These are phyloP conservation scores for Caenorhabditis virilis DNA, from an alignment of 2,888 invertebrate genomes.

Conservation along the genomic window DNA sequence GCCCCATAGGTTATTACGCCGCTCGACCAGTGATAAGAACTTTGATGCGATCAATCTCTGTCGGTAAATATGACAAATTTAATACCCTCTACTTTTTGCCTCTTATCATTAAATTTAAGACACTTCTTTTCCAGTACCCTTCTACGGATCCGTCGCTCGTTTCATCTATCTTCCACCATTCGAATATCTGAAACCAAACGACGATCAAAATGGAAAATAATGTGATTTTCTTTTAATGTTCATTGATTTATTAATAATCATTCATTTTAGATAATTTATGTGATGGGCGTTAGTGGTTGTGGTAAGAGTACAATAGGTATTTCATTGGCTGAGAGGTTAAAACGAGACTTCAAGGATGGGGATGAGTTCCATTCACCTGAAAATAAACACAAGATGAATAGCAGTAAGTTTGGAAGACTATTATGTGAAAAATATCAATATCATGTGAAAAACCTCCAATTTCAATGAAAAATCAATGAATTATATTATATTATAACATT, in stretches of 20 bases:
- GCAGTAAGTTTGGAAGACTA: not conserved
- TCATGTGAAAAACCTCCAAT: not conserved
- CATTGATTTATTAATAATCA: not conserved
- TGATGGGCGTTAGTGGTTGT: conserved; percentile 42
- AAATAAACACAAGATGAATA: conserved; percentile 24
- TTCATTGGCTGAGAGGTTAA: conserved; percentile 8
- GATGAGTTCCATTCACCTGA: conserved; percentile 22
- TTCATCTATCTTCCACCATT: conserved; percentile 36
- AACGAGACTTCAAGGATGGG: conserved; percentile 23
- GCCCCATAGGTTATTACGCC: conserved; percentile 36
- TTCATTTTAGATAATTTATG: conserved; percentile 14
- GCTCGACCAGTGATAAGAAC: conserved; percentile 28
- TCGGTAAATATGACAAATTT: conserved; percentile 8
- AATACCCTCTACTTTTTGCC: not conserved
- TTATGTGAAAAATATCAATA: not conserved
- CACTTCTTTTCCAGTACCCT: conserved; percentile 26
- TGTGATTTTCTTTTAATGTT: no score
- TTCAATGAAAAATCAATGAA: not conserved
- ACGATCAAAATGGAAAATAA: conserved; percentile 16
- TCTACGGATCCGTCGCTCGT: conserved; percentile 31
- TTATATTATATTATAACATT: no score
- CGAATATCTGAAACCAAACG: conserved; percentile 17
- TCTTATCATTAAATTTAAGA: no score
- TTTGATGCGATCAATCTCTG: conserved; percentile 32
- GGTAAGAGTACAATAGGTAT: conserved; percentile 35